Evolutionary conservation across 2,888 invertebrate genomes (phyloP), one percentile per base, ranked within the genome.

Genomic region (Coremacera marginata): DNA sequence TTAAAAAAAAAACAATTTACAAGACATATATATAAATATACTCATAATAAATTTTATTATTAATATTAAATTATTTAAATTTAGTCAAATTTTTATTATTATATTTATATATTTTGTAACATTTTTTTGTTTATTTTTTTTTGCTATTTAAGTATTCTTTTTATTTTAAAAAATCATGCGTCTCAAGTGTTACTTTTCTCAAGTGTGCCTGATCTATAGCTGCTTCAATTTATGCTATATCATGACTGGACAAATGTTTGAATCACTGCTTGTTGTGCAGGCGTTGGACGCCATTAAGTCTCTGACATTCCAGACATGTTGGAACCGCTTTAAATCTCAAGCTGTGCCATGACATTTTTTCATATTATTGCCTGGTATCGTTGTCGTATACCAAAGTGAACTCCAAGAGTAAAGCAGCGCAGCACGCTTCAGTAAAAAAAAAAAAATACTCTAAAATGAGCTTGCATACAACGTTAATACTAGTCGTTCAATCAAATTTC

Each of bases 241-340:
- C n/a, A 31, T 68, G 22, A 49, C 65, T 19, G 19, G 7, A 9
- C 8, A 14, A 7, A 49, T 49, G 7, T n/a, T 44, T 49, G 44
- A 19, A 37, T 19, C 25, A 9, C 60, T 60, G 72, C 55, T 7
- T 16, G 37, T 25, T 31, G 9, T 31, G 8, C n/a, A n/a, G 25
- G n/a, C 19, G 37, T 7, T 44, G 52, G 79, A 81, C 87, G 85
- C 86, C 87, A 82, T 82, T 82, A 83, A 83, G 86, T 86, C 86
- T 86, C 84, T 83, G 78, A 75, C 73, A 71, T 70, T 77, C 85
- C 86, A 86, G 86, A 86, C 86, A 83, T 77, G 70, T 71, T 86
- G 85, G 85, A 86, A 86, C 86, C 86, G 63, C 37, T n/a, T 19
- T 25, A 25, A 8, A 79, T 80, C 83, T 81, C 81, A 83, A 76